Conservation (phyloP, 2,113 vertebrate species). For the human region DNA sequence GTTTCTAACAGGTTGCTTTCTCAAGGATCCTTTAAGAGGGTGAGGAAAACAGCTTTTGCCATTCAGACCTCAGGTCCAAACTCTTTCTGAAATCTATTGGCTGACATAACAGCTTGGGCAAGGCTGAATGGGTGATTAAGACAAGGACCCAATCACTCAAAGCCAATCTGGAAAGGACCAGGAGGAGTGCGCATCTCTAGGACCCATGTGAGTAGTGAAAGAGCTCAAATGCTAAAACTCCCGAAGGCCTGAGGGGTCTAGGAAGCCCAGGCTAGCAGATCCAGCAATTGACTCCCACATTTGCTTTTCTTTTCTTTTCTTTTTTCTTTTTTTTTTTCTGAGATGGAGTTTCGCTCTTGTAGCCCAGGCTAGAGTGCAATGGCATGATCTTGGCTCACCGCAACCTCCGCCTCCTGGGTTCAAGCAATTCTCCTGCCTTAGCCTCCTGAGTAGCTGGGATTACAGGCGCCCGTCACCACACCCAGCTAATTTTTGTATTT, state of each 20-base stretch:
- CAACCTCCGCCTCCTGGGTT: too few relatives aligned
- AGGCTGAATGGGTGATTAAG: background rate
- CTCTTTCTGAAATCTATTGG: background rate
- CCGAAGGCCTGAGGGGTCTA: background rate
- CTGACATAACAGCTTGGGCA: fast-evolving
- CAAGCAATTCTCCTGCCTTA: too few relatives aligned
- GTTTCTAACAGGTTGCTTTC: background rate
- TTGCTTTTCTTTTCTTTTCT: background rate
- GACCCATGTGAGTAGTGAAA: too few relatives aligned
- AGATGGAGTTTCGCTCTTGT: too few relatives aligned
- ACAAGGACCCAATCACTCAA: background rate
- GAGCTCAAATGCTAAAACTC: background rate
- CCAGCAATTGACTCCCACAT: background rate
- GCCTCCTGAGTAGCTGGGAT: too few relatives aligned
- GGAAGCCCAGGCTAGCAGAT: background rate
- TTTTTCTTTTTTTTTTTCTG: too few relatives aligned
- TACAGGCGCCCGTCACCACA: too few relatives aligned
- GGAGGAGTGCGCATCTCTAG: background rate
- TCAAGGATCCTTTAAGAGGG: background rate
- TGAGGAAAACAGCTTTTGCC: background rate
- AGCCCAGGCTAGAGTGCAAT: too few relatives aligned
- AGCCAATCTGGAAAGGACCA: background rate
- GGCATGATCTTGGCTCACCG: too few relatives aligned
- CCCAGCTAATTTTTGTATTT: too few relatives aligned
- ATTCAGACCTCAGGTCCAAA: background rate